These are phyloP conservation scores for Neodiprion pinetum DNA, from an alignment of 1,140 invertebrate species.

Conservation along the genomic window DNA sequence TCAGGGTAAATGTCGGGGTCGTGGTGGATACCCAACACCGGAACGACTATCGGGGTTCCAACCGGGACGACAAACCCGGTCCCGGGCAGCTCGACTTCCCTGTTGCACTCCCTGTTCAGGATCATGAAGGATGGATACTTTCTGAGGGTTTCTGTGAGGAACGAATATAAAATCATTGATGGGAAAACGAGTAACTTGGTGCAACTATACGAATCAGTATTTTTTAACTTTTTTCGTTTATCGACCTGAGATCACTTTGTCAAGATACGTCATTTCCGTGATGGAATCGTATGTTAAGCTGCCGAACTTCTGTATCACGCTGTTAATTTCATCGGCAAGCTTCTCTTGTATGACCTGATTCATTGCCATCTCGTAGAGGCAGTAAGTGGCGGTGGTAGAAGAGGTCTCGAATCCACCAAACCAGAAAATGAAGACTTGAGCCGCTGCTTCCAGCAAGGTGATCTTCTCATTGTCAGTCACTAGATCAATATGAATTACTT, in stretches of 20 bases:
- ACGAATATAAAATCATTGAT: conserved; percentile 13
- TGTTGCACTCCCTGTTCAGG: conserved; percentile 59
- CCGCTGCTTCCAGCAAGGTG: conserved; percentile 29
- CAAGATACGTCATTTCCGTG: conserved; percentile 35
- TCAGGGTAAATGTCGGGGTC: conserved; percentile 69
- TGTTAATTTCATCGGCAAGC: conserved; percentile 36
- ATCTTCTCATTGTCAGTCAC: conserved; percentile 51
- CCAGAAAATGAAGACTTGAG: conserved; percentile 42
- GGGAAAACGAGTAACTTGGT: not conserved
- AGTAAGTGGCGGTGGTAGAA: conserved; percentile 37
- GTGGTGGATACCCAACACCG: conserved; percentile 66
- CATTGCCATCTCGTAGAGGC: conserved; percentile 43
- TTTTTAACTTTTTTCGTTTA: not conserved
- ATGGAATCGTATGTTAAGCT: conserved; percentile 22
- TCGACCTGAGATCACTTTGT: conserved; percentile 39
- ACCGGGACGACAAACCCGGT: conserved; percentile 54
- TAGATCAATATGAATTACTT: conserved; percentile 38
- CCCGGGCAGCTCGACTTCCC: conserved; percentile 61
- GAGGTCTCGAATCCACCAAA: conserved; percentile 55
- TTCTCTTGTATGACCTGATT: conserved; percentile 41
- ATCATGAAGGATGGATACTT: conserved; percentile 63
- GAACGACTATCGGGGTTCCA: conserved; percentile 61
- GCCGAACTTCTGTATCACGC: conserved; percentile 27
- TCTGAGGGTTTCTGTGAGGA: conserved; percentile 62
- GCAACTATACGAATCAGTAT: not conserved